These are phyloP conservation scores for Glyphotaelius pellucidus DNA, from an alignment of 2,888 invertebrate species.

Conservation along the genomic window DNA sequence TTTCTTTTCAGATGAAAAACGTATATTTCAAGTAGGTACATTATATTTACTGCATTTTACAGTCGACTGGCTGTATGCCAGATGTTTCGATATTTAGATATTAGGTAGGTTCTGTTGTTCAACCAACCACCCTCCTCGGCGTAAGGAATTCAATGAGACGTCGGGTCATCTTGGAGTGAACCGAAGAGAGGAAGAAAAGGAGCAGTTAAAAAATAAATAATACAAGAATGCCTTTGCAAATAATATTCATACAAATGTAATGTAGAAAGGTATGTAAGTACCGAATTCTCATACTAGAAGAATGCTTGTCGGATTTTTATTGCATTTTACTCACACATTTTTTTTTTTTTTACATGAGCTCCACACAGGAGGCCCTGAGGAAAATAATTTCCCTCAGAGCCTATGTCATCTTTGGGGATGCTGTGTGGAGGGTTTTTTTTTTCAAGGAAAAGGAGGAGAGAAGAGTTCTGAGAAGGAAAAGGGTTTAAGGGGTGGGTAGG, in stretches of 20 bases:
- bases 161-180: not conserved
- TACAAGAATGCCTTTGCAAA: not conserved
- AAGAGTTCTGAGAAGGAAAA: no score
- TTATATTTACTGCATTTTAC: not conserved
- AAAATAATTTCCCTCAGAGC: no score
- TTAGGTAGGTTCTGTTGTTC: conserved; percentile 27
- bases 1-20: not conserved
- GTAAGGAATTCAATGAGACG: not conserved
- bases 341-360: no score
- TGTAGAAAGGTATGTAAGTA: not conserved
- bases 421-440: no score
- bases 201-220: not conserved
- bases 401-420: no score
- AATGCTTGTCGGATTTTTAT: not conserved
- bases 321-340: no score
- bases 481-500: no score
- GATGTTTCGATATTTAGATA: conserved; percentile 63
- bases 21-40: not conserved
- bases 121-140: not conserved
- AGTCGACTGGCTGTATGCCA: conserved; percentile 55
- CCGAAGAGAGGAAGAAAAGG: not conserved
- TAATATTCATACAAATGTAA: not conserved
- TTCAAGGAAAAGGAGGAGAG: no score
- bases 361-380: no score
- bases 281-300: not conserved